Percentiles rank a stretch among this genome's conserved stretches.
Evolutionary conservation across 2,797 vertebrate species (phyloP).

Genomic region (Poeciliopsis gracilis): DNA sequence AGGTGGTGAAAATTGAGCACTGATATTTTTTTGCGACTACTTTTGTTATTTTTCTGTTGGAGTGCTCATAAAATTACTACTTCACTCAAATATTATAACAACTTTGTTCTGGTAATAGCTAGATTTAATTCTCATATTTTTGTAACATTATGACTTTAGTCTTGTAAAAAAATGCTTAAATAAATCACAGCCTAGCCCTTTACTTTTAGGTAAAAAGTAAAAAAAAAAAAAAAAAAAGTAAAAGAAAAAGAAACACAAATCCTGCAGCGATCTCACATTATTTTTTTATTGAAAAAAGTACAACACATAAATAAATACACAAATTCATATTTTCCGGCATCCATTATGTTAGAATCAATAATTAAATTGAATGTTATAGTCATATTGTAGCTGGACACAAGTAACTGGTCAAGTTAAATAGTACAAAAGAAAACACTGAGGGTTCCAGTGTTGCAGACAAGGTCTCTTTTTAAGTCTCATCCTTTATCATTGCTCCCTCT

Average conservation of each 20-base stretch:
- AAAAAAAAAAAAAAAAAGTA: neutral
- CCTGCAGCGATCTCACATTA: neutral
- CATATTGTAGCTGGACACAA: neutral
- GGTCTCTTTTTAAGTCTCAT: neutral
- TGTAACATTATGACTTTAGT: too few species aligned
- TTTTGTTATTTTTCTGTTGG: too few species aligned
- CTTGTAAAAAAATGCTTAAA: too few species aligned
- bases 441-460: neutral
- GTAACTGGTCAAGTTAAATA: neutral
- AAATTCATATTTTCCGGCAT: neutral
- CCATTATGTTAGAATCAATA: neutral
- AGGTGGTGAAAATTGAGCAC: conserved; percentile 3
- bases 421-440: neutral
- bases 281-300: neutral
- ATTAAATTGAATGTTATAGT: neutral
- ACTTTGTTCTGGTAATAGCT: too few species aligned
- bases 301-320: neutral
- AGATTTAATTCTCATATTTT: too few species aligned
- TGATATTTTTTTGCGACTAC: too few species aligned
- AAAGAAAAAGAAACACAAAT: neutral
- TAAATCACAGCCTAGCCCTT: too few species aligned
- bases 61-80: too few species aligned
- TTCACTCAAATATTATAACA: too few species aligned
- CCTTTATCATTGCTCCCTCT: conserved; percentile 47
- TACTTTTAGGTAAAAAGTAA: too few species aligned